These are phyloP conservation scores for Scaptodrosophila lebanonensis DNA, from an alignment of 1,140 invertebrate species.

Conservation along the genomic window DNA sequence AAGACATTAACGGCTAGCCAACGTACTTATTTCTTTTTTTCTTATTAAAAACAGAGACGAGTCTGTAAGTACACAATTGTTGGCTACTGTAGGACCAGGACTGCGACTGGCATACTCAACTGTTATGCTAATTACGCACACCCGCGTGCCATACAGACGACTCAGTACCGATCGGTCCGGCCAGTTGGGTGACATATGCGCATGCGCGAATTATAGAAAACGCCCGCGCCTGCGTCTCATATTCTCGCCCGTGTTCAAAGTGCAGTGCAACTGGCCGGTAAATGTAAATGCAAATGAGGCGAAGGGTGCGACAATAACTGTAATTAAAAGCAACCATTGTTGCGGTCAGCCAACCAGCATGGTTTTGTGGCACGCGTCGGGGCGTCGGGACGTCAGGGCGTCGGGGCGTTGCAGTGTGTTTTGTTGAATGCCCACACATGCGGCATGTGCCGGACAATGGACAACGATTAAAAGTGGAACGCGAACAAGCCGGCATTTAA, in stretches of 20 bases:
- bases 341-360: constrained; percentile 63
- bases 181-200: background rate
- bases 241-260: background rate
- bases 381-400: constrained; percentile 10
- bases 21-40: constrained; percentile 25
- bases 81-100: background rate
- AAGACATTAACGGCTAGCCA: constrained; percentile 13
- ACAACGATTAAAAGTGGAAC: constrained; percentile 37
- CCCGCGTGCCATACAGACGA: constrained; percentile 22
- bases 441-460: background rate
- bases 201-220: constrained; percentile 14
- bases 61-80: constrained; percentile 30
- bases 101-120: constrained; percentile 25
- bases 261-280: too few relatives aligned
- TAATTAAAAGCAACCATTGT: constrained; percentile 71
- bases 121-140: constrained; percentile 47
- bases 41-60: constrained; percentile 10
- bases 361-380: too few relatives aligned
- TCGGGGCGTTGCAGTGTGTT: constrained; percentile 44
- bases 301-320: constrained; percentile 70
- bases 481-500: constrained; percentile 48
- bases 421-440: constrained; percentile 50
- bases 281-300: constrained; percentile 57
- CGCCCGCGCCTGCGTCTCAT: constrained; percentile 12
- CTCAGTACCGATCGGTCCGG: constrained; percentile 7